Evolutionary conservation across 2,797 vertebrate genomes (phyloP).

Genomic region (Sebastes variabilis): DNA sequence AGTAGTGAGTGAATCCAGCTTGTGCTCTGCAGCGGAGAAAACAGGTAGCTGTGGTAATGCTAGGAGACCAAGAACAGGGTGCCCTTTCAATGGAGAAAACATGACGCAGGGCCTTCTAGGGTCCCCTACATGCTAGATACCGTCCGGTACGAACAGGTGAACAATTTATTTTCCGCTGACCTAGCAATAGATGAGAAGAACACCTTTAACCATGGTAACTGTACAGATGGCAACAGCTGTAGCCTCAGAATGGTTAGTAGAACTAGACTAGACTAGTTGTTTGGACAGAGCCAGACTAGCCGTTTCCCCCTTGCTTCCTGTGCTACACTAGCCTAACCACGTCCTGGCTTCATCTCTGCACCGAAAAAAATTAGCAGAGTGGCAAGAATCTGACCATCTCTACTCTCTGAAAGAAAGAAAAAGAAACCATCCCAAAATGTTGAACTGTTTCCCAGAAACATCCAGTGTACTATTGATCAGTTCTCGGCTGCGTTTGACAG

Average conservation of each 20-base stretch:
- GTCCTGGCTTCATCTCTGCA: not conserved
- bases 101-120: not conserved
- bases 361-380: too few species aligned
- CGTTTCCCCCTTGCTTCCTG: accelerated
- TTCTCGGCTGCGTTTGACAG: not conserved
- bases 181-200: too few species aligned
- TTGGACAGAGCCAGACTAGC: not conserved
- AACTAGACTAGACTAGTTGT: not conserved
- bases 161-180: accelerated
- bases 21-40: not conserved
- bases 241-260: too few species aligned
- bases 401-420: not conserved
- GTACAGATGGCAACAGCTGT: too few species aligned
- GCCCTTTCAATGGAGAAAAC: too few species aligned
- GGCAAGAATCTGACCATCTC: not conserved
- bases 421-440: not conserved
- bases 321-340: not conserved
- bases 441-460: not conserved
- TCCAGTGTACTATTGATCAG: not conserved
- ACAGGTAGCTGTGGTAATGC: not conserved
- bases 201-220: too few species aligned
- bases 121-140: not conserved
- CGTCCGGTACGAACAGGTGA: accelerated
- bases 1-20: too few species aligned
- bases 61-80: too few species aligned